phyloP scores from a whole-genome alignment of 2,888 invertebrate genomes.

The Cactoblastis cactorum region DNA sequence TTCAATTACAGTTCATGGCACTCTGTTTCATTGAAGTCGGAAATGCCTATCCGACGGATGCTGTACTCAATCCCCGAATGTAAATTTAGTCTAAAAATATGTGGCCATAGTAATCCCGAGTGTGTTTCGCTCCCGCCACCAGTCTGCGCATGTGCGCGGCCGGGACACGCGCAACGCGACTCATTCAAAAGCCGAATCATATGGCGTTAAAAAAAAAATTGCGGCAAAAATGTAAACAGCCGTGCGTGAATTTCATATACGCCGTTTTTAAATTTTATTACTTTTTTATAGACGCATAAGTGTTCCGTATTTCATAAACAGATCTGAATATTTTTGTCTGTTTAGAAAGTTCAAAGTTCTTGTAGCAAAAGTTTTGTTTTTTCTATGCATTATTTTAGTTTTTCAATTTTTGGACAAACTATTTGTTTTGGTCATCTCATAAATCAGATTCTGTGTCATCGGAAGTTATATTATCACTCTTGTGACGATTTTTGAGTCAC shows the following conservation, averaged over 20 bases:
- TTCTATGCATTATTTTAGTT: neutral
- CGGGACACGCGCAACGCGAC: conserved; percentile 40
- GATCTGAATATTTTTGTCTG: neutral
- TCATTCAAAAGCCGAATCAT: neutral
- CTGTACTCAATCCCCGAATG: conserved; percentile 13
- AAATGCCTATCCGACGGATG: conserved; percentile 18
- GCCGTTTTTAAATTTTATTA: neutral
- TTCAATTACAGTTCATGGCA: conserved; percentile 1
- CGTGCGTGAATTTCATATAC: neutral
- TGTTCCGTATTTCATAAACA: neutral
- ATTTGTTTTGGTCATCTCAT: neutral
- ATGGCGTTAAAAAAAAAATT: neutral
- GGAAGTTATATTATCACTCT: neutral
- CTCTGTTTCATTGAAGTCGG: conserved; percentile 19
- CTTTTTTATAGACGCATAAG: neutral
- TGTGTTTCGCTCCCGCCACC: conserved; percentile 33
- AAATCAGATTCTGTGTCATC: neutral
- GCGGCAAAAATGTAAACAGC: conserved; percentile 1
- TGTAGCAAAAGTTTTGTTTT: too few relatives aligned
- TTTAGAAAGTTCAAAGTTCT: conserved; percentile 2
- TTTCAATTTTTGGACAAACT: neutral
- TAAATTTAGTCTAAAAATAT: conserved; percentile 54
- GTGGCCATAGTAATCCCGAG: conserved; percentile 44
- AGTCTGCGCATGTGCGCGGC: conserved; percentile 45
- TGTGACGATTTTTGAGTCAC: conserved; percentile 13